Conservation (phyloP, 64 coral and sea anemone genomes). For the Platygyra sinensis region DNA sequence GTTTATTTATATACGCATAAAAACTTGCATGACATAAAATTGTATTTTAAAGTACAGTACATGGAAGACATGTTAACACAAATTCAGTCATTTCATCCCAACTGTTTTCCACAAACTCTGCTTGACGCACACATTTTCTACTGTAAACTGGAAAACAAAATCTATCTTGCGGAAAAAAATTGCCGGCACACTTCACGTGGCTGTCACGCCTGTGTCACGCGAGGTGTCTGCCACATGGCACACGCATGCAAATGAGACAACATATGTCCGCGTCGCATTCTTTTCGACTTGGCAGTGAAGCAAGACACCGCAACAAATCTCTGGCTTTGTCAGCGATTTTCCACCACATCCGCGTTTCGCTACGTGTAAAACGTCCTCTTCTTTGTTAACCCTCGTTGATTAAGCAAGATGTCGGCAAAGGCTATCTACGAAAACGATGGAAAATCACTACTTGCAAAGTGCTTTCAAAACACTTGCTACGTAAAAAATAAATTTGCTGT, state of each 20-base stretch:
- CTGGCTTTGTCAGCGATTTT: neutral
- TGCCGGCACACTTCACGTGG: neutral
- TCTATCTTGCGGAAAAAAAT: too few relatives aligned
- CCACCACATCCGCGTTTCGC: neutral
- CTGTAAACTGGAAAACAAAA: too few relatives aligned
- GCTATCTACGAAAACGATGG: constrained; percentile 86
- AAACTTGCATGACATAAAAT: too few relatives aligned
- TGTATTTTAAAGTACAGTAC: too few relatives aligned
- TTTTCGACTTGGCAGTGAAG: neutral
- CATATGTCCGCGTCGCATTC: constrained; percentile 10
- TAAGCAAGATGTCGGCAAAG: constrained; percentile 79
- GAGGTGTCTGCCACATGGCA: neutral
- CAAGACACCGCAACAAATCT: neutral
- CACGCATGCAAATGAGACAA: constrained; percentile 25
- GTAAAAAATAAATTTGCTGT: constrained; percentile 71
- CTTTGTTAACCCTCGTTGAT: neutral
- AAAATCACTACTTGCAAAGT: constrained; percentile 75
- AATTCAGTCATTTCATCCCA: neutral
- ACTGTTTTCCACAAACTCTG: neutral
- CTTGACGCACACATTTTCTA: too few relatives aligned
- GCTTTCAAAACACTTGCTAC: constrained; percentile 47
- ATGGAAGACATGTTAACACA: neutral
- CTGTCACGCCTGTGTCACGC: constrained; percentile 26
- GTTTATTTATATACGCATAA: too few relatives aligned
- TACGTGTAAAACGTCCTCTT: neutral